Conservation (phyloP, 2,113 vertebrate species). For the Meleagris gallopavo region DNA sequence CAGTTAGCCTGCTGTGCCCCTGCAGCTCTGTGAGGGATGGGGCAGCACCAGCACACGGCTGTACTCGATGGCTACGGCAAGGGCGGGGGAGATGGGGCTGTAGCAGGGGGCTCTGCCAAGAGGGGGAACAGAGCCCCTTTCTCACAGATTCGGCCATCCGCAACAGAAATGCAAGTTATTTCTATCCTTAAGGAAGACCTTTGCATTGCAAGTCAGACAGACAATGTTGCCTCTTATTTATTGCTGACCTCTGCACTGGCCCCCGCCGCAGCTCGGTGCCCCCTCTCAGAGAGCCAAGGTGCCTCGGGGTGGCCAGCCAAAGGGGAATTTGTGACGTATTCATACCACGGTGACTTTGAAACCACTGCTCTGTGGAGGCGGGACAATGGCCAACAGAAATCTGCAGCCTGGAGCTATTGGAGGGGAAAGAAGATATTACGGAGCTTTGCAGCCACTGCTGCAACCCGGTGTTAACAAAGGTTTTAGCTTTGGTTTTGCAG, state of each 20-base stretch:
- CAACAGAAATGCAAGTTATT: conserved; percentile 83
- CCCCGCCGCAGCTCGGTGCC: conserved; percentile 66
- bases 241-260: conserved; percentile 80
- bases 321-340: conserved; percentile 74
- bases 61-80: background rate
- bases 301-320: conserved; percentile 76
- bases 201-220: conserved; percentile 63
- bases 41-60: background rate
- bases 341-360: conserved; percentile 79
- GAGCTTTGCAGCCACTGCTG: conserved; percentile 1
- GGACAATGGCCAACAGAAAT: conserved; percentile 81
- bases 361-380: conserved; percentile 59
- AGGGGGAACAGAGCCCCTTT: conserved; percentile 79
- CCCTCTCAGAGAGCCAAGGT: conserved; percentile 71
- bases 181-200: conserved; percentile 80
- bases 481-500: conserved; percentile 53
- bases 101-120: background rate
- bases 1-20: background rate
- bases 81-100: background rate
- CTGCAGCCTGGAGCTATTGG: conserved; percentile 71
- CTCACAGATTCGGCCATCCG: conserved; percentile 64
- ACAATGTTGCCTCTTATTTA: conserved; percentile 83
- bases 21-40: background rate
- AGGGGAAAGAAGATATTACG: conserved; percentile 28
- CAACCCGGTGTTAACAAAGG: conserved; percentile 41